Conservation (phyloP, 2,113 vertebrate genomes). For the Nothoprocta pentlandii region DNA sequence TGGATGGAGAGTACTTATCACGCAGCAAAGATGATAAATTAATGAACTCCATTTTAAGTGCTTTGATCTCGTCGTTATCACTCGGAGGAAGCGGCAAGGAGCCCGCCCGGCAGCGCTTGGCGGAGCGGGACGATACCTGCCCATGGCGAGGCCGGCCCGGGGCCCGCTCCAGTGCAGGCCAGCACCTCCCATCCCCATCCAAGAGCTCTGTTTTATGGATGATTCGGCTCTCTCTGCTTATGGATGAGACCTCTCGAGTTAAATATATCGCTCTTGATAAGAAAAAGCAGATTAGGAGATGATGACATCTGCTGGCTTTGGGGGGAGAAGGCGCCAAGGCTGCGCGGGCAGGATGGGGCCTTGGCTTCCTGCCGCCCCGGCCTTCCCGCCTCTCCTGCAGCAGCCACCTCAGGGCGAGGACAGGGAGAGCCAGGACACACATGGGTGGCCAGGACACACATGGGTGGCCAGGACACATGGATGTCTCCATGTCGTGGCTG, state of each 20-base stretch:
- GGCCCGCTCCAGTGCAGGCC: background rate
- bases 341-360: background rate
- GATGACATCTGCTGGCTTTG: conserved; percentile 70
- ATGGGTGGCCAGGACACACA: no score
- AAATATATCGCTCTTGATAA: conserved; percentile 32
- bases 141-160: background rate
- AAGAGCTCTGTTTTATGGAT: background rate
- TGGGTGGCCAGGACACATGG: background rate
- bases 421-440: no score
- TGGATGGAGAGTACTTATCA: background rate
- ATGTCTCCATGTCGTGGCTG: no score
- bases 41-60: background rate
- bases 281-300: conserved; percentile 56
- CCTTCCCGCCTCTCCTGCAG: no score
- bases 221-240: conserved; percentile 9
- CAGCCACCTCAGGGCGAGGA: no score
- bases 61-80: background rate
- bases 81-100: background rate
- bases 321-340: conserved; percentile 50
- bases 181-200: background rate
- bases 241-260: conserved; percentile 29
- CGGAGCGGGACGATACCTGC: background rate
- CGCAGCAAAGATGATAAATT: background rate
- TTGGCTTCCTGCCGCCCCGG: background rate
- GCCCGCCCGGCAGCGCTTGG: background rate